Evolutionary conservation across 1,140 invertebrate genomes (phyloP).

Genomic region (Anagrus nilaparvatae): DNA sequence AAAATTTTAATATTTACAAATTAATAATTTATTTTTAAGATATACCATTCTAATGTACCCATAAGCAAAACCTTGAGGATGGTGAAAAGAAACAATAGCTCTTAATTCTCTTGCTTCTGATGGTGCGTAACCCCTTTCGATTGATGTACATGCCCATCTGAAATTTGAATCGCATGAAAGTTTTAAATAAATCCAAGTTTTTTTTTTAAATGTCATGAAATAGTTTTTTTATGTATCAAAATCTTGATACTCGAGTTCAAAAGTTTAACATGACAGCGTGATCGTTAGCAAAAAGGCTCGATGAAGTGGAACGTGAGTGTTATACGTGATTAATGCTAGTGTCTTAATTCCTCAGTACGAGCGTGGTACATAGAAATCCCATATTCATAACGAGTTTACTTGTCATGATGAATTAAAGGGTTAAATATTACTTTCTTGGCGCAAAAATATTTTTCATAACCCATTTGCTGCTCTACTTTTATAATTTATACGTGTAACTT

Average conservation of each 20-base stretch:
- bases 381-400: too few relatives aligned
- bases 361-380: too few relatives aligned
- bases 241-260: background rate
- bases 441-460: too few relatives aligned
- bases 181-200: background rate
- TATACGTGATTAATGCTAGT: too few relatives aligned
- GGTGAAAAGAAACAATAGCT: conserved; percentile 85
- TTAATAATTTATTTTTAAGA: conserved; percentile 1
- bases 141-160: conserved; percentile 74
- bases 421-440: too few relatives aligned
- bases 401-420: too few relatives aligned
- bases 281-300: too few relatives aligned
- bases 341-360: too few relatives aligned
- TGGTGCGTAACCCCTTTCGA: conserved; percentile 77
- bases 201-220: conserved; percentile 18
- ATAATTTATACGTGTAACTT: too few relatives aligned
- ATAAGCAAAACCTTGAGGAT: conserved; percentile 73
- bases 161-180: conserved; percentile 5
- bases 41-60: conserved; percentile 78
- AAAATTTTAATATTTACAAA: background rate
- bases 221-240: background rate
- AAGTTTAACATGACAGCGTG: too few relatives aligned
- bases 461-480: too few relatives aligned
- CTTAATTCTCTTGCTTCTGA: conserved; percentile 74
- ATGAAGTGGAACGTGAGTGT: too few relatives aligned